Percentiles rank a stretch among this genome's conserved stretches.
phyloP scores from a whole-genome alignment of 2,797 vertebrate genomes.

The Anisognathus igniventris region DNA sequence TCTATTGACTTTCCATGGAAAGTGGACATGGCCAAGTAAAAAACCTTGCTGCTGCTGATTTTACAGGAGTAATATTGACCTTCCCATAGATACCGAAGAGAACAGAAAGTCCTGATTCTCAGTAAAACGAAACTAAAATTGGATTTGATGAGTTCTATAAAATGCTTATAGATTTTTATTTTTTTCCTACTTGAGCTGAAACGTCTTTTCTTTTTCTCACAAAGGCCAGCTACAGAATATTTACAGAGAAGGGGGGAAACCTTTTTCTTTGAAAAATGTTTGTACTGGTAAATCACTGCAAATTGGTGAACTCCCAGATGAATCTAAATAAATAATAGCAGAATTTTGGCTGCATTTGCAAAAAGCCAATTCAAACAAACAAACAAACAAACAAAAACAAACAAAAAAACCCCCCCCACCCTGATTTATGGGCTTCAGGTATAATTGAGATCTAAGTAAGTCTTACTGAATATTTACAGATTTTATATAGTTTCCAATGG shows the following conservation, averaged over 20 bases:
- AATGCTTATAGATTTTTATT: constrained; percentile 43
- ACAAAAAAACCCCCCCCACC: not conserved
- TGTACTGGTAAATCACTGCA: not conserved
- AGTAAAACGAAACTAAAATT: constrained; percentile 7
- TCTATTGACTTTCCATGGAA: constrained; percentile 7
- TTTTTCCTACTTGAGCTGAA: not conserved
- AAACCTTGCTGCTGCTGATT: not conserved
- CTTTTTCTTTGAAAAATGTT: not conserved
- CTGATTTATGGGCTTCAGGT: not conserved
- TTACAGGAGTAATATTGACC: constrained; percentile 12
- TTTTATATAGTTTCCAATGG: not conserved
- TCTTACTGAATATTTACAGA: not conserved
- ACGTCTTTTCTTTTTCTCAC: not conserved
- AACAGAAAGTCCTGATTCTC: not conserved
- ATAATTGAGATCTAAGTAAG: not conserved
- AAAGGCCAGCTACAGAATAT: not conserved
- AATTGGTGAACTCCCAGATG: constrained; percentile 7
- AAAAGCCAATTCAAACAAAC: not conserved
- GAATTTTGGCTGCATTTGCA: not conserved
- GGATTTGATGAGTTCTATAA: constrained; percentile 46
- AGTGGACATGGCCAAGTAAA: not conserved
- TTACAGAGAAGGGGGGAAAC: not conserved
- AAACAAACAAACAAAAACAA: not conserved
- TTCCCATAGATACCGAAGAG: not conserved
- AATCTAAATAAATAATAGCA: constrained; percentile 33